Evolutionary conservation across 1,140 invertebrate genomes (phyloP), one percentile per base, ranked within the genome.

Genomic region (Drosophila rhopaloa): DNA sequence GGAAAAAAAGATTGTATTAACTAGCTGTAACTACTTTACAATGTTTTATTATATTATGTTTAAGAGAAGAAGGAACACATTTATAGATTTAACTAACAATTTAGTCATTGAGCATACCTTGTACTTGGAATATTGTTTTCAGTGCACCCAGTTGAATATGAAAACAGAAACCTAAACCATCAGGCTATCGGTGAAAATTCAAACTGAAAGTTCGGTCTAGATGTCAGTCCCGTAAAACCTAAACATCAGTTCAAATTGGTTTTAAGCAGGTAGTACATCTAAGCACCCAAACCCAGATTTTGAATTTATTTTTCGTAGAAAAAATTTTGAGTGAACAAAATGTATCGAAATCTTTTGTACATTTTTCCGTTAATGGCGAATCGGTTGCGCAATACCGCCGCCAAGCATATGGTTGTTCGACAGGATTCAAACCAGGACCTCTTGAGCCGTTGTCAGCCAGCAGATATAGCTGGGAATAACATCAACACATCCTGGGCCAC

Each of bases 291-390:
- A 47, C 24, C 44, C 44, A 47, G 19, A 47, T 24, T 24, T 9
- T 11, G 19, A 47, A 9, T 24, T 24, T 19, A 24, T 47, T 47
- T 13, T 11, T 24, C 6, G 3, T 4, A 9, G 16, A 13, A 24
- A 4, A 10, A 47, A 47, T 6, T 24, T 13, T 47, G 4, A 24
- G 10, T 19, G 10, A 14, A 4, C 2, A 51, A 10, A 14, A 68
- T 68, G 65, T 13, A 38, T 13, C 11, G 13, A 43, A 54, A 38
- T 67, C 2, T 68, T 0, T 14, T 14, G 9, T 44, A 6, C 0
- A 3, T 11, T 2, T 4, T 66, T 6, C 61, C 61, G 6, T 35
- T 35, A 8, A 10, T 68, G 6, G 10, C 6, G 0, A 65, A 46
- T 29, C 60, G 47, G 5, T 9, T 53, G 2, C 32, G 32, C 9